These are phyloP conservation scores for Promerops cafer DNA, from an alignment of 2,113 vertebrate species.

Conservation along the genomic window DNA sequence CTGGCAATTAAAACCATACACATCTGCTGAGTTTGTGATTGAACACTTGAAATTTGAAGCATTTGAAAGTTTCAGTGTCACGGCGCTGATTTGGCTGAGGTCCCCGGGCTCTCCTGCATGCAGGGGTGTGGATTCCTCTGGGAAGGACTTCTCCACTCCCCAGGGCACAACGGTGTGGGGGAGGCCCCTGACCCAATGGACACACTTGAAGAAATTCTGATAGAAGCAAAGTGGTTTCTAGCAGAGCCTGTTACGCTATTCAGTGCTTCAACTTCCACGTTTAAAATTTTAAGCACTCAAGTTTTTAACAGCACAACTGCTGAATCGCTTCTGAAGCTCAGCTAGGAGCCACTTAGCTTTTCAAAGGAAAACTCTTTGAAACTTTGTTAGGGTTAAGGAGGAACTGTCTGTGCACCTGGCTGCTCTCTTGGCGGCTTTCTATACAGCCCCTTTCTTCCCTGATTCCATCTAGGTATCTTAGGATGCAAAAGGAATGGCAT, in stretches of 20 bases:
- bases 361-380: not conserved
- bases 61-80: not conserved
- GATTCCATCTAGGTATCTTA: not conserved
- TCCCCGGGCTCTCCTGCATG: not conserved
- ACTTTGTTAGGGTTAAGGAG: not conserved
- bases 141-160: not conserved
- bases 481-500: not conserved
- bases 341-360: conserved; percentile 4
- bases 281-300: not conserved
- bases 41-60: not conserved
- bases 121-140: not conserved
- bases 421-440: not conserved
- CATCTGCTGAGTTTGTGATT: not conserved
- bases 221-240: conserved; percentile 1
- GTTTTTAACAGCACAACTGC: not conserved
- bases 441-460: not conserved
- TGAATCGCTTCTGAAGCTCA: not conserved
- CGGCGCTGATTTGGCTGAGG: not conserved
- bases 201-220: not conserved
- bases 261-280: not conserved
- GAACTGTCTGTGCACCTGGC: not conserved
- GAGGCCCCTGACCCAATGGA: not conserved
- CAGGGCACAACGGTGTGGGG: not conserved
- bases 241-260: not conserved
- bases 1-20: not conserved